Percentiles rank a stretch among this genome's conserved stretches.
Evolutionary conservation across 2,113 vertebrate species (phyloP).

Genomic region (Elgaria multicarinata): DNA sequence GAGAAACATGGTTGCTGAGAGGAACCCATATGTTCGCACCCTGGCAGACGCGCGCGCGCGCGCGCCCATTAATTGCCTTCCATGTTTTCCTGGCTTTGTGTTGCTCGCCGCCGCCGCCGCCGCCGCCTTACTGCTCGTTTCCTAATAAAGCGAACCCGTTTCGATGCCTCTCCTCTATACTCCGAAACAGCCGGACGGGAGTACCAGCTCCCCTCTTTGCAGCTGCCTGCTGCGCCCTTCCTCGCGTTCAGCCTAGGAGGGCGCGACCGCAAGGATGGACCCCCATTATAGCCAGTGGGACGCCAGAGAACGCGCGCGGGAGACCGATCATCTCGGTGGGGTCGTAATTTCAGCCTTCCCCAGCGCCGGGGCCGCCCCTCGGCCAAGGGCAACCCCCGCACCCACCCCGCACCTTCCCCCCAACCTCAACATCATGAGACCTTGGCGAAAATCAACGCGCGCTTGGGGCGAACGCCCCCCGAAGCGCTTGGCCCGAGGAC

Average conservation of each 20-base stretch:
- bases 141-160: conserved; percentile 23
- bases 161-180: not conserved
- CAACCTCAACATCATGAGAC: not conserved
- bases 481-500: not conserved
- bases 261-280: not conserved
- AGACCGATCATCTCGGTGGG: not conserved
- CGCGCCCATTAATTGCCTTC: conserved; percentile 12
- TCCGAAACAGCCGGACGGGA: not conserved
- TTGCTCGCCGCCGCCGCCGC: not conserved
- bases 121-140: not conserved
- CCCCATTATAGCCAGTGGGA: not conserved
- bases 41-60: not conserved
- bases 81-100: conserved; percentile 32
- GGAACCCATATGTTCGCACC: not conserved
- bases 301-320: not conserved
- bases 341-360: not conserved
- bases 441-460: not conserved
- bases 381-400: not conserved
- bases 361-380: not conserved
- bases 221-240: no score
- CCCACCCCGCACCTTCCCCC: not conserved
- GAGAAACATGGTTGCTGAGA: not conserved
- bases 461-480: not conserved
- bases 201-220: not conserved
- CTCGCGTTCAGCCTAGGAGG: not conserved